A percentile compares a stretch with the other conserved stretches of the same genome.
These are phyloP conservation scores for Pseudomugil tenellus DNA, from an alignment of 2,797 vertebrate genomes.

Conservation along the genomic window DNA sequence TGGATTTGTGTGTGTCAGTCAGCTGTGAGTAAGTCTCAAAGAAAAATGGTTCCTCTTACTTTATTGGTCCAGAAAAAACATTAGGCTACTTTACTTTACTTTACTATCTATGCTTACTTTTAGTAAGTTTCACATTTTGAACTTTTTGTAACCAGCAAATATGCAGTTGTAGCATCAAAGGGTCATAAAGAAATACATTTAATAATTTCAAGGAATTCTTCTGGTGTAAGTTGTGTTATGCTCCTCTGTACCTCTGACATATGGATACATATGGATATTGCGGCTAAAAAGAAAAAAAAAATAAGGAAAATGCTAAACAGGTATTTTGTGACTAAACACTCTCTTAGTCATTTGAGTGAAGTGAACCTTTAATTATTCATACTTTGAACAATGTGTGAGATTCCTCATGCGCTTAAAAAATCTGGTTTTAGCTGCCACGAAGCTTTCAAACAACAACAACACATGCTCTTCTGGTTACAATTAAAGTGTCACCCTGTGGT, in stretches of 20 bases:
- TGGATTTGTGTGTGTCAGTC: neutral
- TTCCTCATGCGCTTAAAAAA: conserved; percentile 7
- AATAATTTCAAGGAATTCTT: neutral
- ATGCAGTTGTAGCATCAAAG: neutral
- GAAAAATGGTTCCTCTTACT: neutral
- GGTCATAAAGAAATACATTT: neutral
- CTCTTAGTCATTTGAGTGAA: neutral
- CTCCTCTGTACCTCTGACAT: neutral
- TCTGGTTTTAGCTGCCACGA: conserved; percentile 19
- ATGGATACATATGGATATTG: neutral
- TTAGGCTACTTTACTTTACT: too few relatives aligned
- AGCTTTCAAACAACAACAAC: conserved; percentile 44
- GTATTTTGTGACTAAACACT: neutral
- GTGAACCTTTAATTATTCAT: conserved; percentile 10
- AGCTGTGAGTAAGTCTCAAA: neutral
- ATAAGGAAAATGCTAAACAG: neutral
- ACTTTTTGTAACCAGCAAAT: neutral
- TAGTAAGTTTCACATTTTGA: neutral
- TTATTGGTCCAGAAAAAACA: neutral
- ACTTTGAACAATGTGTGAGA: conserved; percentile 21
- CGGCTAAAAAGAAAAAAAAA: neutral
- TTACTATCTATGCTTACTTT: neutral
- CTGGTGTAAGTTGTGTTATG: neutral
- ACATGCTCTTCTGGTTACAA: conserved; percentile 44
- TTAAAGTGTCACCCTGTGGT: conserved; percentile 49